Percentiles rank a stretch among this genome's conserved stretches.
Conservation (phyloP, 2,888 invertebrate genomes). For the Schizaphis graminum region DNA sequence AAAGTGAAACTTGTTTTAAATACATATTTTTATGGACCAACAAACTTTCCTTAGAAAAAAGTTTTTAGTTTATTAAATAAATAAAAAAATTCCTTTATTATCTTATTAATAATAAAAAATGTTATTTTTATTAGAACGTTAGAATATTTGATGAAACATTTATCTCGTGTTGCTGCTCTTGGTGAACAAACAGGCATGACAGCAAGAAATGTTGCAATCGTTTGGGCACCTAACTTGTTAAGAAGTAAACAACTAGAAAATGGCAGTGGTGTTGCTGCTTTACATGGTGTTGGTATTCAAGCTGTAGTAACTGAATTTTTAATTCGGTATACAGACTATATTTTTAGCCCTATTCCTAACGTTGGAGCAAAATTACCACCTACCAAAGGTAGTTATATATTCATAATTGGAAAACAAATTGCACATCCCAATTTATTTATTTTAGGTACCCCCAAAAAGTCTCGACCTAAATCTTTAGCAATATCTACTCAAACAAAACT, state of each 20-base stretch:
- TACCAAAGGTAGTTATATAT: conserved; percentile 46
- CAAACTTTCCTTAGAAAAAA: not conserved
- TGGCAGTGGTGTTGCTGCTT: conserved; percentile 81
- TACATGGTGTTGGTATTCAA: conserved; percentile 86
- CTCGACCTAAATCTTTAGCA: conserved; percentile 91
- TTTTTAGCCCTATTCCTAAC: conserved; percentile 73
- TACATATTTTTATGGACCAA: not conserved
- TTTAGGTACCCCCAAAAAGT: conserved; percentile 68
- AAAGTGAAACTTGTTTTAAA: not conserved
- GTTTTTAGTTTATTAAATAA: not conserved
- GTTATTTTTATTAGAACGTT: conserved; percentile 79
- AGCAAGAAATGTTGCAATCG: conserved; percentile 96
- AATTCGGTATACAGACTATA: conserved; percentile 89
- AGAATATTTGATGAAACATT: conserved; percentile 92
- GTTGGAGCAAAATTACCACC: conserved; percentile 58
- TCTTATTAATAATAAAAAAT: not conserved
- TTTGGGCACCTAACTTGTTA: conserved; percentile 97
- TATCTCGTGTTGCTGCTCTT: conserved; percentile 89
- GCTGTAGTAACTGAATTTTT: conserved; percentile 98
- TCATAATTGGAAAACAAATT: not conserved
- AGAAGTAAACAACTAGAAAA: conserved; percentile 91
- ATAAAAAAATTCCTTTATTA: not conserved
- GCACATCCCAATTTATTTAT: not conserved
- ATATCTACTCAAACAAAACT: conserved; percentile 92
- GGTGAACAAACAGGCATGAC: conserved; percentile 96